phyloP scores from a whole-genome alignment of 1,140 invertebrate species.

The Brachionus paranguensis region DNA sequence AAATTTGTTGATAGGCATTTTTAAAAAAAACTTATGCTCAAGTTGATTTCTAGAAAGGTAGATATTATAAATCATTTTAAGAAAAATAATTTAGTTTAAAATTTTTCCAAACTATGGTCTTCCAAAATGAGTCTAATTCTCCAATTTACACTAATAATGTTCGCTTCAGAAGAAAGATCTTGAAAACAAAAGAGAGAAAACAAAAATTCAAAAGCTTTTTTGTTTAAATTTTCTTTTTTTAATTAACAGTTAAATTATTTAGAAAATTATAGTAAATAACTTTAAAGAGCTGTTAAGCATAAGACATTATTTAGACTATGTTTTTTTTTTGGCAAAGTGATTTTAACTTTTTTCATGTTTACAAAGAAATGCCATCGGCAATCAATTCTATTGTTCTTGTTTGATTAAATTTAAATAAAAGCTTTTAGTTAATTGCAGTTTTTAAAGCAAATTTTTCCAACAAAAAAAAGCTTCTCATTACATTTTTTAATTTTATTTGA shows the following conservation, averaged over 20 bases:
- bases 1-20: background rate
- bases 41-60: background rate
- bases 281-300: background rate
- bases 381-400: background rate
- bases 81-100: background rate
- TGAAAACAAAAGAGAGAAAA: background rate
- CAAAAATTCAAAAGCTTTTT: background rate
- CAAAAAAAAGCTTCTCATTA: background rate
- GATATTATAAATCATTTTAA: background rate
- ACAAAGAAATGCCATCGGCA: background rate
- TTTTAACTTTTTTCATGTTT: background rate
- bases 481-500: background rate
- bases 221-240: background rate
- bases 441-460: background rate
- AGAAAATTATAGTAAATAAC: background rate
- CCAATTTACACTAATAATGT: background rate
- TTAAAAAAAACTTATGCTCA: background rate
- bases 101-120: background rate
- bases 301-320: background rate
- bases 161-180: background rate
- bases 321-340: background rate
- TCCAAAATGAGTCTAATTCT: background rate
- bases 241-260: background rate
- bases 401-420: background rate
- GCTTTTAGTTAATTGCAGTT: background rate